Percentiles rank a stretch among this genome's conserved stretches.
These are phyloP conservation scores for Eurypyga helias DNA, from an alignment of 2,113 vertebrate genomes.

Conservation along the genomic window DNA sequence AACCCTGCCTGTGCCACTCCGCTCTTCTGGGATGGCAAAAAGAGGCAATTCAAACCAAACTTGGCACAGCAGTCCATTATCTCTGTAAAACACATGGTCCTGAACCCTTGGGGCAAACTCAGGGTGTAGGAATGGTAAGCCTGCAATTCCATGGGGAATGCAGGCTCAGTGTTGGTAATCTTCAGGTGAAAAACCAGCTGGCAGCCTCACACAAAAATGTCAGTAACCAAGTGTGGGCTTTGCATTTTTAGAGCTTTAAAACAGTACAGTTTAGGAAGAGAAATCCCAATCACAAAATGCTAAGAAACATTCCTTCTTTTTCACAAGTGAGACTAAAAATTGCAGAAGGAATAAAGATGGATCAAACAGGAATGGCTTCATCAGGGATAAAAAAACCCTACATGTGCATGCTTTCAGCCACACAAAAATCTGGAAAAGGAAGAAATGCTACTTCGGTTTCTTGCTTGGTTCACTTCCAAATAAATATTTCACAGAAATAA, in stretches of 20 bases:
- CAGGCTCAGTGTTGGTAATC: not conserved
- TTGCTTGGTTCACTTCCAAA: not conserved
- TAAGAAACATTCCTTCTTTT: not conserved
- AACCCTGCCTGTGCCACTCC: not conserved
- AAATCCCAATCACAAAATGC: not conserved
- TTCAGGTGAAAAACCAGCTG: not conserved
- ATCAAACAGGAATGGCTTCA: not conserved
- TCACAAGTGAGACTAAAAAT: not conserved
- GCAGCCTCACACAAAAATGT: not conserved
- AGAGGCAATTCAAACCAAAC: not conserved
- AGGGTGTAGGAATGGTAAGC: not conserved
- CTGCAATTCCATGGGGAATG: not conserved
- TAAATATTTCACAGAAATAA: not conserved
- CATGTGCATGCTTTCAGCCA: not conserved
- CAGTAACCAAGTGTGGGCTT: not conserved
- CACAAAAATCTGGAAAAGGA: not conserved
- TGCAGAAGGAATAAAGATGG: not conserved
- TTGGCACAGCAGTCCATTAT: not conserved
- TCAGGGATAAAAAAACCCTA: not conserved
- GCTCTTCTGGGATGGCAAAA: not conserved
- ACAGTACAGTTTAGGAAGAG: not conserved
- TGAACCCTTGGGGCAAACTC: not conserved
- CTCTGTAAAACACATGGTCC: not conserved
- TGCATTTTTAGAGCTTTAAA: not conserved
- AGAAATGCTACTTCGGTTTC: not conserved